Conservation (phyloP, 2,113 vertebrate genomes). For the Zosterops borbonicus region DNA sequence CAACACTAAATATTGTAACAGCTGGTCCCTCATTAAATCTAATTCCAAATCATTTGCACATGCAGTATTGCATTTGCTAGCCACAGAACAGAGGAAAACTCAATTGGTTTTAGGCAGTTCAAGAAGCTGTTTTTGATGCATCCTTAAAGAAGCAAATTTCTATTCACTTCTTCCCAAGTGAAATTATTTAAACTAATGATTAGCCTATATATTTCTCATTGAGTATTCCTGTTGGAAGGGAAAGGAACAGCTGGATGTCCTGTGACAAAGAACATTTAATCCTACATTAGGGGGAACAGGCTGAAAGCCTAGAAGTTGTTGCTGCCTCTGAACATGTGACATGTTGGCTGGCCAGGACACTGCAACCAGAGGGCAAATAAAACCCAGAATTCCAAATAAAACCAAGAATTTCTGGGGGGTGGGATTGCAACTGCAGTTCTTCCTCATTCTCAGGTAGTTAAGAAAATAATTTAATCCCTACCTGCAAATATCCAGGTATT, state of each 20-base stretch:
- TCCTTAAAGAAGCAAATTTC: not conserved
- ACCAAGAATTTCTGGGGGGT: accelerated
- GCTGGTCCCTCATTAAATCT: not conserved
- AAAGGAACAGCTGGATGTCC: not conserved
- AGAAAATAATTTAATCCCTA: not conserved
- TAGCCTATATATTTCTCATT: not conserved
- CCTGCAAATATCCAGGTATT: not conserved
- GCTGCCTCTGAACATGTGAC: not conserved
- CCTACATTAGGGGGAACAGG: not conserved
- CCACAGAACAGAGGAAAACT: conserved; percentile 26
- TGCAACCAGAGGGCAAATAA: not conserved
- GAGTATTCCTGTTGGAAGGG: not conserved
- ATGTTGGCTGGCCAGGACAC: not conserved
- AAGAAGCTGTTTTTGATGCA: conserved; percentile 1
- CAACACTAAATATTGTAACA: conserved; percentile 1
- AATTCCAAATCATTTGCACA: not conserved
- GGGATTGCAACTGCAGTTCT: not conserved
- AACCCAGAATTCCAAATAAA: not conserved
- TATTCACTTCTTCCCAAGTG: not conserved
- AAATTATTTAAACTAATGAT: not conserved
- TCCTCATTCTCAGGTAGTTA: not conserved
- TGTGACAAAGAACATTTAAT: not conserved
- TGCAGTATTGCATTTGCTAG: conserved; percentile 27
- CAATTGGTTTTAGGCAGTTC: not conserved
- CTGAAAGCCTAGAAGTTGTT: not conserved